Conservation (phyloP, 1,140 invertebrate species). For the Drosophila kikkawai region DNA sequence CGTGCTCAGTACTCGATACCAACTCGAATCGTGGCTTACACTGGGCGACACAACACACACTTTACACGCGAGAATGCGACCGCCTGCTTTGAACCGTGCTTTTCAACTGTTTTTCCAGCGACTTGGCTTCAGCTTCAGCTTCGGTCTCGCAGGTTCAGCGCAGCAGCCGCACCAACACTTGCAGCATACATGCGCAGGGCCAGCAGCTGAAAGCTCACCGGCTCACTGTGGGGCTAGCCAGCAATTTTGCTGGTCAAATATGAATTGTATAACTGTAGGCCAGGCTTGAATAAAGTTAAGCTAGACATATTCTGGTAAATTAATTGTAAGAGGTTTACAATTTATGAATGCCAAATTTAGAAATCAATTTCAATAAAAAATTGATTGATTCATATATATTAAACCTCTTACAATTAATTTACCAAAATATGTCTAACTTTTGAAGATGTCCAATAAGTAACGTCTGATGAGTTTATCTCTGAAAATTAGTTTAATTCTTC, state of each 20-base stretch:
- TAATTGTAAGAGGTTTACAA: neutral
- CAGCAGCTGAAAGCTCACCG: slow-evolving; percentile 53
- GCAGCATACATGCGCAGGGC: slow-evolving; percentile 16
- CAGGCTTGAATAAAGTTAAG: neutral
- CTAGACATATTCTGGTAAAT: neutral
- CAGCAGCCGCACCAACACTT: slow-evolving; percentile 37
- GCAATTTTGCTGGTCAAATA: neutral
- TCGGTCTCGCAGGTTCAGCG: neutral
- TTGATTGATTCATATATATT: too few species aligned
- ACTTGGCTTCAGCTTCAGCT: slow-evolving; percentile 6
- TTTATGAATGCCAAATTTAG: neutral
- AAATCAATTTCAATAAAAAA: too few species aligned
- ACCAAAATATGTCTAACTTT: too few species aligned
- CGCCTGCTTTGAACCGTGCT: slow-evolving; percentile 61
- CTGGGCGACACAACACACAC: slow-evolving; percentile 21
- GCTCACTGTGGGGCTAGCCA: neutral
- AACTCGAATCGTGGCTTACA: slow-evolving; percentile 47
- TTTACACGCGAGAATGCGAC: slow-evolving; percentile 47
- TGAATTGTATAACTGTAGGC: neutral
- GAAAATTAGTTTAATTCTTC: neutral
- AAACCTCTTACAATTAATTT: too few species aligned
- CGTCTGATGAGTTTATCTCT: neutral
- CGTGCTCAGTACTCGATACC: slow-evolving; percentile 15
- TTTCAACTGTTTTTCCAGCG: slow-evolving; percentile 61
- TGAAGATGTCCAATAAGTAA: neutral